Conservation (phyloP, 2,797 vertebrate genomes). For the Poeciliopsis presidionis region DNA sequence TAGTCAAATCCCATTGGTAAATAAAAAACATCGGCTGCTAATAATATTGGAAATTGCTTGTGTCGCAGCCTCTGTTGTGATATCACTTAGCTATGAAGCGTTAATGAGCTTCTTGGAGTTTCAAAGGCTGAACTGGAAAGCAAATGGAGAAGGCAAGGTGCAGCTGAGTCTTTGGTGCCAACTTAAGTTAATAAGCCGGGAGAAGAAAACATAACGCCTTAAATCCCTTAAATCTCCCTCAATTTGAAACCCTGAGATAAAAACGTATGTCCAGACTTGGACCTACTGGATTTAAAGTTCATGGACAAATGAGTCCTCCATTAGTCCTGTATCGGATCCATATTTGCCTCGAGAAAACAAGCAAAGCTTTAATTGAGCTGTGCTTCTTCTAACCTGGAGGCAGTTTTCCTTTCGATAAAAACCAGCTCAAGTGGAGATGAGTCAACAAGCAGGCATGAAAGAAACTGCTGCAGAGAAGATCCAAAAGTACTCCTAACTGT, state of each 20-base stretch:
- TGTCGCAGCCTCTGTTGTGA: conserved; percentile 6
- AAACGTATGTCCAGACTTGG: conserved; percentile 76
- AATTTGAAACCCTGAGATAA: conserved; percentile 90
- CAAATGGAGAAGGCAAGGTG: conserved; percentile 43
- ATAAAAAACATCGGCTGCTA: conserved; percentile 9
- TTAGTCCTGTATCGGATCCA: conserved; percentile 56
- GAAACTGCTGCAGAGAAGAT: neutral
- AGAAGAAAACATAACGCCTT: conserved; percentile 39
- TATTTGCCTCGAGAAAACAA: conserved; percentile 42
- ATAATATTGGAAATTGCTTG: conserved; percentile 20
- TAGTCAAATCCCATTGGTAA: conserved; percentile 2
- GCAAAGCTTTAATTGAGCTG: conserved; percentile 32
- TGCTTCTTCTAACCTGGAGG: conserved; percentile 27
- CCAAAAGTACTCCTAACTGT: conserved; percentile 6
- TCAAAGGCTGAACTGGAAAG: conserved; percentile 33
- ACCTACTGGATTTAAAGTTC: conserved; percentile 73
- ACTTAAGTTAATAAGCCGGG: conserved; percentile 47
- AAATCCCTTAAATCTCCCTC: conserved; percentile 59
- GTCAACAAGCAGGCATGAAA: conserved; percentile 25
- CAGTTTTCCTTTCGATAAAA: conserved; percentile 36
- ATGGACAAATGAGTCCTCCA: conserved; percentile 73
- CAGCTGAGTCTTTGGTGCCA: conserved; percentile 72
- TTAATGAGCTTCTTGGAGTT: conserved; percentile 23
- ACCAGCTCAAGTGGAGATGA: conserved; percentile 29
- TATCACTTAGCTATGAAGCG: conserved; percentile 1